A percentile compares a stretch with the other conserved stretches of the same genome.
Conservation (phyloP, 2,113 vertebrate genomes). For the Chamaea fasciata region DNA sequence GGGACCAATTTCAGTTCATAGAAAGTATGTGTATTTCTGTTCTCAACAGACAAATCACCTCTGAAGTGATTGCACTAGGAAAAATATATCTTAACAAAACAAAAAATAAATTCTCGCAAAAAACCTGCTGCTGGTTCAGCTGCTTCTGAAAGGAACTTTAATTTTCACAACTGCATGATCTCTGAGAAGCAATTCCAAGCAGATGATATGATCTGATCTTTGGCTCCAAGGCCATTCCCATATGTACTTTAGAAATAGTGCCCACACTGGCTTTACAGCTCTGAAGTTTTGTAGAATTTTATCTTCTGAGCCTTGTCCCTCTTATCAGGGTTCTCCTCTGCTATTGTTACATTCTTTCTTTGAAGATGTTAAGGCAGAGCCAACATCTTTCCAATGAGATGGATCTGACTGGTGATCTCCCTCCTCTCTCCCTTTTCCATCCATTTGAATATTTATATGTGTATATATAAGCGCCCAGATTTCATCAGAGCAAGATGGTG, state of each 20-base stretch:
- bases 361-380: conserved; percentile 54
- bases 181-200: conserved; percentile 14
- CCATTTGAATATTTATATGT: background rate
- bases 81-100: background rate
- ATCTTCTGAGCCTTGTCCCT: conserved; percentile 22
- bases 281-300: conserved; percentile 60
- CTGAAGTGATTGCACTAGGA: background rate
- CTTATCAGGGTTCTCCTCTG: conserved; percentile 59
- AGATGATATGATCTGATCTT: conserved; percentile 50
- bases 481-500: background rate
- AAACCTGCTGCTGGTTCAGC: background rate
- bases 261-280: conserved; percentile 56
- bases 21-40: background rate
- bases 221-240: conserved; percentile 44
- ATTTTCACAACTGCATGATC: background rate
- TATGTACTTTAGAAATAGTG: conserved; percentile 44
- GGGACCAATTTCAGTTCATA: background rate
- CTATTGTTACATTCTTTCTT: conserved; percentile 54
- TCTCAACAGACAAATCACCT: background rate
- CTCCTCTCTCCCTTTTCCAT: background rate
- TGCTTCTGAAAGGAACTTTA: conserved; percentile 5
- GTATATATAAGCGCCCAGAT: background rate
- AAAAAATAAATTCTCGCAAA: background rate
- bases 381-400: background rate
- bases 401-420: background rate